phyloP scores from a whole-genome alignment of 1,140 invertebrate species.

The Drosophila serrata region DNA sequence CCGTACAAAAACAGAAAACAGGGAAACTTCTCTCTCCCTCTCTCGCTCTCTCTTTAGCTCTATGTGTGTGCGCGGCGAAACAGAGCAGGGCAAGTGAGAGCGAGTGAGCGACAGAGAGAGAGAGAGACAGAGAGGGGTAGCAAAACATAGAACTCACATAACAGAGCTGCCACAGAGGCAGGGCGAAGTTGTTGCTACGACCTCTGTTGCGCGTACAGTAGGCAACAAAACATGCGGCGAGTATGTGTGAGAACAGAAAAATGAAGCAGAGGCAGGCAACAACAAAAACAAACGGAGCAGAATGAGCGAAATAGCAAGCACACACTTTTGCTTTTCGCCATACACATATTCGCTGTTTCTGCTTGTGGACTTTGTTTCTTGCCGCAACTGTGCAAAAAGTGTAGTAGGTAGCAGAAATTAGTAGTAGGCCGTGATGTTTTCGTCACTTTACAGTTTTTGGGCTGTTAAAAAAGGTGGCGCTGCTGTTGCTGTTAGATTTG shows the following conservation, averaged over 20 bases:
- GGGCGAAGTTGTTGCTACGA: slow-evolving; percentile 36
- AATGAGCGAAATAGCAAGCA: slow-evolving; percentile 24
- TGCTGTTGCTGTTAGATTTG: slow-evolving; percentile 16
- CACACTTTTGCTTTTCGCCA: slow-evolving; percentile 29
- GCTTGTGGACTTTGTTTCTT: slow-evolving; percentile 28
- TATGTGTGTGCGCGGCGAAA: slow-evolving; percentile 31
- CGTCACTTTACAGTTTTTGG: slow-evolving; percentile 36
- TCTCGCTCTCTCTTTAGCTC: neutral
- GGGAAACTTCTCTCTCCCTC: slow-evolving; percentile 26
- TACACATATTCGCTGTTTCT: slow-evolving; percentile 29
- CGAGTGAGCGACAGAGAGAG: slow-evolving; percentile 20
- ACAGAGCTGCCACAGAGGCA: slow-evolving; percentile 58
- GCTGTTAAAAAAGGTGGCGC: slow-evolving; percentile 48
- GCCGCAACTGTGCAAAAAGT: slow-evolving; percentile 48
- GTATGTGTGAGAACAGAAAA: slow-evolving; percentile 52
- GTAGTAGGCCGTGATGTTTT: slow-evolving; percentile 30
- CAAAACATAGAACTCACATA: slow-evolving; percentile 68
- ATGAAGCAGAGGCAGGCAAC: slow-evolving; percentile 29
- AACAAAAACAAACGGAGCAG: slow-evolving; percentile 34
- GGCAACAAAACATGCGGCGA: slow-evolving; percentile 81
- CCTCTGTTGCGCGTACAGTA: slow-evolving; percentile 69
- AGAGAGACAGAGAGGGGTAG: slow-evolving; percentile 8
- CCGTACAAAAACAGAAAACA: slow-evolving; percentile 65
- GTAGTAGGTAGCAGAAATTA: slow-evolving; percentile 42
- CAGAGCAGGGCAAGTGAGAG: slow-evolving; percentile 3